Conservation (phyloP, 2,888 invertebrate genomes). For the Chromoteleia sp. region DNA sequence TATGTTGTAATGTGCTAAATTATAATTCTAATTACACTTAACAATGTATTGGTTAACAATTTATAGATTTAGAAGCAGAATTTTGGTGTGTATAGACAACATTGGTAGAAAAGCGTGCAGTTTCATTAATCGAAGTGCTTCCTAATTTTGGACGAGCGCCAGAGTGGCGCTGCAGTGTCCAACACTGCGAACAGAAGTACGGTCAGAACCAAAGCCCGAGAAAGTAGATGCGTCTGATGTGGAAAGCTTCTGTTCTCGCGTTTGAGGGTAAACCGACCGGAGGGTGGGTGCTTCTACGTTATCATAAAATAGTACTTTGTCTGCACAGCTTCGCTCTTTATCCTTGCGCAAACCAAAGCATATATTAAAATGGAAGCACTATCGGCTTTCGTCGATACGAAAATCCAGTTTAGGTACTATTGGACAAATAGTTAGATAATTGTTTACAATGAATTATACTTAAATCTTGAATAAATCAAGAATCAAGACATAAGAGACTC, state of each 20-base stretch:
- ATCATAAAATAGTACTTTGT: conserved; percentile 46
- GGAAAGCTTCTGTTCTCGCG: conserved; percentile 49
- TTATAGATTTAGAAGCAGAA: background rate
- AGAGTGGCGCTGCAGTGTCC: conserved; percentile 71
- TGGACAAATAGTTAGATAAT: background rate
- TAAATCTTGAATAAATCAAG: background rate
- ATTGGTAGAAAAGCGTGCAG: conserved; percentile 69
- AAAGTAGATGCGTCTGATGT: conserved; percentile 54
- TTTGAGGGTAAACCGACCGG: conserved; percentile 40
- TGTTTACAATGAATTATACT: background rate
- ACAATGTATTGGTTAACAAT: too few relatives aligned
- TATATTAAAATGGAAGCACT: conserved; percentile 38
- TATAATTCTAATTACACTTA: too few relatives aligned
- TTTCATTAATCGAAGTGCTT: conserved; percentile 79
- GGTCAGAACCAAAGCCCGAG: conserved; percentile 30
- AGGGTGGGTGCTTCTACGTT: conserved; percentile 25
- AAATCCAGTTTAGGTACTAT: background rate
- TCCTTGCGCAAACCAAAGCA: conserved; percentile 1
- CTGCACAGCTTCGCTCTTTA: conserved; percentile 32
- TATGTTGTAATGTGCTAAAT: too few relatives aligned
- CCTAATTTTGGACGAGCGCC: conserved; percentile 74
- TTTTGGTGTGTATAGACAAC: conserved; percentile 63
- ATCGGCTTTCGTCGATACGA: conserved; percentile 23
- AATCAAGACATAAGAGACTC: too few relatives aligned
- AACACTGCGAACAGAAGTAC: conserved; percentile 19